These are phyloP conservation scores for Rhynchonycteris naso DNA, from an alignment of 2,797 vertebrate genomes.

Conservation along the genomic window DNA sequence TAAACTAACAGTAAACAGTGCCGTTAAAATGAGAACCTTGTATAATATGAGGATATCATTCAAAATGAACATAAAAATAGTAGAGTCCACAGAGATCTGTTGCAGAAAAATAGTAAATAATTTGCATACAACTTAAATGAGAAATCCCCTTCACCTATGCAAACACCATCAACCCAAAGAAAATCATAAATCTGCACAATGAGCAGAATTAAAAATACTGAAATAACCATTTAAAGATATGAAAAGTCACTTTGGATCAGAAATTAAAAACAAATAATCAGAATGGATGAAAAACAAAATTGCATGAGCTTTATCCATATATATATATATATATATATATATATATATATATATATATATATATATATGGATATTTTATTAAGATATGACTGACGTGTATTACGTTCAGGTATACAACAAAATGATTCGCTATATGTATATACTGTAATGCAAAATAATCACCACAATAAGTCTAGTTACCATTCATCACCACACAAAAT, in stretches of 20 bases:
- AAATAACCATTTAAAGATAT: background rate
- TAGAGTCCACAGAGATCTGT: background rate
- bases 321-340: no score
- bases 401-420: background rate
- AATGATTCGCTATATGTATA: background rate
- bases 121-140: background rate
- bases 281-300: background rate
- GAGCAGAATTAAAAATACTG: background rate
- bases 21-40: background rate
- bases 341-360: no score
- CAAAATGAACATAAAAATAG: background rate
- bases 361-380: background rate
- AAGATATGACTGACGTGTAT: background rate
- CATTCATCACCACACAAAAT: background rate
- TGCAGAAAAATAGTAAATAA: background rate
- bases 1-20: background rate
- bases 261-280: slow-evolving; percentile 12
- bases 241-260: background rate
- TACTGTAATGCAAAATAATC: background rate
- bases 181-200: background rate
- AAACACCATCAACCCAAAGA: background rate
- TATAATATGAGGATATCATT: background rate
- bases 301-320: background rate
- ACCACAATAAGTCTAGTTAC: background rate
- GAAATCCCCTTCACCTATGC: background rate